These are phyloP conservation scores for Oophaga sylvatica DNA, from an alignment of 2,797 vertebrate species.

Conservation along the genomic window DNA sequence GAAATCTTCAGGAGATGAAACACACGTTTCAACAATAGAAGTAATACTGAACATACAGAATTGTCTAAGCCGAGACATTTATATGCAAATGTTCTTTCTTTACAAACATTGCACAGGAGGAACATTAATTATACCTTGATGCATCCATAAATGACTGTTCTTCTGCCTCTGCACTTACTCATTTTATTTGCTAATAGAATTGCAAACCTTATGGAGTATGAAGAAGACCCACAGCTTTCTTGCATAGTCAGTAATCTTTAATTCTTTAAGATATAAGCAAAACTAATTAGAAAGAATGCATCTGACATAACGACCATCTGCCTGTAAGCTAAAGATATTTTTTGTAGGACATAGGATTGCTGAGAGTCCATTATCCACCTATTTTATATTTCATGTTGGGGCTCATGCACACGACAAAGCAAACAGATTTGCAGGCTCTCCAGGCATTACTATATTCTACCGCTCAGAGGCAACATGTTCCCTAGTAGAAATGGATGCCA, in stretches of 20 bases:
- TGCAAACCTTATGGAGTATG: conserved; percentile 9
- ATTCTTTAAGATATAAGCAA: background rate
- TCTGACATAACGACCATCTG: background rate
- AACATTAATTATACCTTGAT: conserved; percentile 49
- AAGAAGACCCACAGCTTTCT: background rate
- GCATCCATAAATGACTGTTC: conserved; percentile 22
- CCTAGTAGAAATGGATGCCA: no score
- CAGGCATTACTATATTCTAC: no score
- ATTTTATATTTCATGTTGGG: background rate
- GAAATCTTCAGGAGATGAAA: conserved; percentile 44
- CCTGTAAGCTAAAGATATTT: background rate
- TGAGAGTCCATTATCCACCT: no score
- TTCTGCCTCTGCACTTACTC: conserved; percentile 14
- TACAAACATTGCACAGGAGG: conserved; percentile 44
- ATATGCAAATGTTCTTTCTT: conserved; percentile 47
- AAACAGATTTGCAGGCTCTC: background rate
- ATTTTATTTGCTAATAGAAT: conserved; percentile 7
- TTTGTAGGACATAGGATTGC: background rate
- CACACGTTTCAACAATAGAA: conserved; percentile 41
- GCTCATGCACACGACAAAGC: background rate
- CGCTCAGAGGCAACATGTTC: no score
- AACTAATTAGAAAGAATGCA: background rate
- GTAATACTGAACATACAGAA: conserved; percentile 33
- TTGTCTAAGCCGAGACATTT: conserved; percentile 46
- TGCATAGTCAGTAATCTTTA: background rate